Percentiles rank a stretch among this genome's conserved stretches.
phyloP scores from a whole-genome alignment of 2,888 invertebrate species.

The Leptopilina myrica region DNA sequence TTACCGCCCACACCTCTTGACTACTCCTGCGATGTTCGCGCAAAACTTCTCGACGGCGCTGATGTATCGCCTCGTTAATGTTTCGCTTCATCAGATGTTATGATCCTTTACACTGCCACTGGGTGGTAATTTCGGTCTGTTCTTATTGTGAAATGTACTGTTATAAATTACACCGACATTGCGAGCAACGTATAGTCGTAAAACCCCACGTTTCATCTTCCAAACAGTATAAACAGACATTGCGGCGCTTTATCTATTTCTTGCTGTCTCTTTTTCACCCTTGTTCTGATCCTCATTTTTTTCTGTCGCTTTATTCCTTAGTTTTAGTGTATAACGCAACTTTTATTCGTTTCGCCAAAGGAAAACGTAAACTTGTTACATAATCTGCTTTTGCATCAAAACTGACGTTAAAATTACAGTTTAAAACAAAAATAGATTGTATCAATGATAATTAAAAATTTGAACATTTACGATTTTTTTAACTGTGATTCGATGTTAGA shows the following conservation, averaged over 20 bases:
- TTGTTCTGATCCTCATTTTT: constrained; percentile 4
- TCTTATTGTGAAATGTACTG: constrained; percentile 69
- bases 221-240: constrained; percentile 51
- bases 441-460: too few species aligned
- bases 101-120: constrained; percentile 73
- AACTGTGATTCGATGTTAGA: not conserved
- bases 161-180: constrained; percentile 57
- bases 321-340: constrained; percentile 14
- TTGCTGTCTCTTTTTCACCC: not conserved
- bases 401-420: not conserved
- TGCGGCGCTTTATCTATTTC: constrained; percentile 28
- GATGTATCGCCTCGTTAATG: constrained; percentile 74
- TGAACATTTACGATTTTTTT: not conserved
- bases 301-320: not conserved
- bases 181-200: constrained; percentile 53
- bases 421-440: not conserved
- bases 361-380: constrained; percentile 7
- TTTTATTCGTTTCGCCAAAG: constrained; percentile 17
- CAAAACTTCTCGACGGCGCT: constrained; percentile 53
- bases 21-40: constrained; percentile 32
- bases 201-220: constrained; percentile 57
- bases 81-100: constrained; percentile 75
- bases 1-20: constrained; percentile 58
- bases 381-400: not conserved
- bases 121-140: constrained; percentile 72